phyloP scores from a whole-genome alignment of 1,140 invertebrate genomes.

The Archivesica marissinica region DNA sequence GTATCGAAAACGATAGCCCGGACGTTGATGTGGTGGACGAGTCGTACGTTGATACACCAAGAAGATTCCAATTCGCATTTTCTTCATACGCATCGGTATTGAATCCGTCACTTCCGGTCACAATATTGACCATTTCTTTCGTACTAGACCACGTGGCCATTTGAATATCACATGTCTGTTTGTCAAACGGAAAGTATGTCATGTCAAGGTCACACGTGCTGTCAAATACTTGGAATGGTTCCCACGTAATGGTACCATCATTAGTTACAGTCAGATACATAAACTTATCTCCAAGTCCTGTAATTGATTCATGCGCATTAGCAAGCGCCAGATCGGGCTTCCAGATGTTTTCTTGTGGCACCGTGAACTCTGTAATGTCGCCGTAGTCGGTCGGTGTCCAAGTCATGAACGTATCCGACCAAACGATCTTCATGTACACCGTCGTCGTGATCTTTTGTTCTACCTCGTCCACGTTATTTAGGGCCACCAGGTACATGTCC shows the following conservation, averaged over 20 bases:
- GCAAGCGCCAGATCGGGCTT: conserved; percentile 62
- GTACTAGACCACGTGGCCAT: conserved; percentile 69
- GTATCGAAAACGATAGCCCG: conserved; percentile 11
- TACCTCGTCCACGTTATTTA: conserved; percentile 60
- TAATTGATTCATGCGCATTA: conserved; percentile 45
- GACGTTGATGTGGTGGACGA: conserved; percentile 19
- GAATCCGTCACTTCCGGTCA: conserved; percentile 17
- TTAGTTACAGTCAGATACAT: conserved; percentile 30
- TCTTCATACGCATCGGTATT: conserved; percentile 17
- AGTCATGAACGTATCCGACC: conserved; percentile 57
- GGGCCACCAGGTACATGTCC: conserved; percentile 55
- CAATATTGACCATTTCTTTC: conserved; percentile 18
- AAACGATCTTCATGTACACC: conserved; percentile 48
- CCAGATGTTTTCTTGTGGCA: conserved; percentile 63
- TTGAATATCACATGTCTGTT: conserved; percentile 87
- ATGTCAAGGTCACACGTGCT: conserved; percentile 87
- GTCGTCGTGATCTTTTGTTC: conserved; percentile 60
- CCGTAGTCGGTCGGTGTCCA: conserved; percentile 87
- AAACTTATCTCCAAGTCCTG: conserved; percentile 55
- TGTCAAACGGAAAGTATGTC: conserved; percentile 89
- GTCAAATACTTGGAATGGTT: conserved; percentile 57
- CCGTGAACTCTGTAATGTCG: conserved; percentile 77
- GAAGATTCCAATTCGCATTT: conserved; percentile 55
- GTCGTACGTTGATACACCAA: conserved; percentile 20
- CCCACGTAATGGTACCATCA: conserved; percentile 45